Base-by-base conservation (phyloP, 2,888 invertebrate species). In the Conops quadrifasciatus region DNA sequence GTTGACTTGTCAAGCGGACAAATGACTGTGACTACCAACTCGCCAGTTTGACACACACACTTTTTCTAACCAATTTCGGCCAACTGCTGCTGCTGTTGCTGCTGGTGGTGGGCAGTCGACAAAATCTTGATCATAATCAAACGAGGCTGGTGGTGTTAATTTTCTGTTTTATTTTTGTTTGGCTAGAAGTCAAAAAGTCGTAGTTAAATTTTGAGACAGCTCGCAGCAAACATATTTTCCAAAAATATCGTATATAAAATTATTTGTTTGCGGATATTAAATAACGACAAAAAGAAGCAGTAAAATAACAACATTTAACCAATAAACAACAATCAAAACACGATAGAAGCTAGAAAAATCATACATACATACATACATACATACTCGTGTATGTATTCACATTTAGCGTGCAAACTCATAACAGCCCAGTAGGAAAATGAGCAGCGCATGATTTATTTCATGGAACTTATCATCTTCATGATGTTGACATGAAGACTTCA, bases 71-170 rank as follows among this genome's bases (percentile, higher is more conserved):
- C 19, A 62, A 19, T 47, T 63, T 63, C 26, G 5, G 49, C 63
- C 19, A 47, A 24, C 47, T 19, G 36, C 36, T 9, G 5, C 36
- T 9, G 36, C 5, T 9, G 5, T 36, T 4, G 5, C 36, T 9
- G 9, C 36, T 36, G 36, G 36, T 36, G 47, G 24, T 63, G 63
- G 47, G 21, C n/a, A 26, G 49, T 19, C 19, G 49, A 26, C 47
- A 63, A 56, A 56, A 66, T 66, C 66, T 56, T 36, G 66, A 66
- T 66, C 26, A 47, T 26, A 11, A 45, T 13, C 11, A 19, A 63
- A 15, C n/a, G 21, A 24, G 9, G 26, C 45, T 64, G 64, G 49
- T n/a, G 64, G 49, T n/a, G 64, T 45, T 43, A 64, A 64, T 16
- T 26, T 66, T 66, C 11, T 36, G n/a, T 49, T 49, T 49, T 49